Evolutionary conservation across 2,888 invertebrate species (phyloP).

Genomic region (Plusia festucae): DNA sequence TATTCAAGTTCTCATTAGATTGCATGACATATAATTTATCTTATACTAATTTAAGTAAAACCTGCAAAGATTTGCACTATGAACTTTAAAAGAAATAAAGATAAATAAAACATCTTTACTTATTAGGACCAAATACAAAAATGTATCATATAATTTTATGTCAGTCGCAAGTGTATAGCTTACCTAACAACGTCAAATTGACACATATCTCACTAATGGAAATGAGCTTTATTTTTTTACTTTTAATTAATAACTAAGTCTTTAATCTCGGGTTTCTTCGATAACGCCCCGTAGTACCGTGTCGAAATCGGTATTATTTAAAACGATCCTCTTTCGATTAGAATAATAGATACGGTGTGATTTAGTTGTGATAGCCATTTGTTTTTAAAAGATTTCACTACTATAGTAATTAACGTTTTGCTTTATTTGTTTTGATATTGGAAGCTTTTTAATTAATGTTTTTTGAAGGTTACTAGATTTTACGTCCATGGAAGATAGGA

Average conservation of each 20-base stretch:
- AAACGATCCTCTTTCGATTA: conserved; percentile 58
- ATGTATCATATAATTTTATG: conserved; percentile 2
- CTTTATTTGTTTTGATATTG: neutral
- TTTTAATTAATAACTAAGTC: conserved; percentile 62
- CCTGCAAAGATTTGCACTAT: too few species aligned
- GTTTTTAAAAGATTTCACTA: conserved; percentile 32
- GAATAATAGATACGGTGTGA: conserved; percentile 53
- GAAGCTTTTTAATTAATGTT: neutral
- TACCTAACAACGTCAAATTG: conserved; percentile 55
- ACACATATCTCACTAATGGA: conserved; percentile 61
- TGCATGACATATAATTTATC: too few species aligned
- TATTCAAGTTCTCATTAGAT: too few species aligned
- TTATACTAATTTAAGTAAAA: too few species aligned
- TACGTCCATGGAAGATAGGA: too few species aligned
- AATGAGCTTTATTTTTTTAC: conserved; percentile 51
- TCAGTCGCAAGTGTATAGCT: conserved; percentile 30
- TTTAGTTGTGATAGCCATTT: conserved; percentile 41
- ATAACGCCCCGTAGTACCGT: conserved; percentile 53
- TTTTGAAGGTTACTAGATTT: neutral
- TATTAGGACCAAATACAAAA: neutral
- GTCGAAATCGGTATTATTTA: conserved; percentile 58
- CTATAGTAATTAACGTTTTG: conserved; percentile 21
- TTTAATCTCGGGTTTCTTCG: conserved; percentile 53
- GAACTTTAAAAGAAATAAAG: too few species aligned
- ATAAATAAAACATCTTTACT: too few species aligned